These are phyloP conservation scores for Ptychobarbus kaznakovi DNA, from an alignment of 2,797 vertebrate species.

Conservation along the genomic window DNA sequence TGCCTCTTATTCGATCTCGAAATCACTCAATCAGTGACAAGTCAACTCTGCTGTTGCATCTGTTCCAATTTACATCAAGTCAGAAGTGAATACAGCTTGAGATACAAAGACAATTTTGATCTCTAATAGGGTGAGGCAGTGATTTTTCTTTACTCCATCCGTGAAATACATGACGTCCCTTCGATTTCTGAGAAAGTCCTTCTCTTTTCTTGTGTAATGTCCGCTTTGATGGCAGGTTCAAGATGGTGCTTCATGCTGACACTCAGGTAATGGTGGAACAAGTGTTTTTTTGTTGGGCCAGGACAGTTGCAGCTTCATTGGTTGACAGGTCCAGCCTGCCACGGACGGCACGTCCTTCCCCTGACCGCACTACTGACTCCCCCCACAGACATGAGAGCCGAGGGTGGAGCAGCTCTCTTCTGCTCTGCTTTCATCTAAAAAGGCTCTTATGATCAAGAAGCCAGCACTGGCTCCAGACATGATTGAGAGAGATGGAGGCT, in stretches of 20 bases:
- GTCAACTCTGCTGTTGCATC: background rate
- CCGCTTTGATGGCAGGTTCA: background rate
- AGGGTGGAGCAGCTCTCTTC: slow-evolving; percentile 12
- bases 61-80: slow-evolving; percentile 12
- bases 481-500: slow-evolving; percentile 35
- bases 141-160: slow-evolving; percentile 4
- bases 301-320: background rate
- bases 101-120: background rate
- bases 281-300: background rate
- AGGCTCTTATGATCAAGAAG: slow-evolving; percentile 11
- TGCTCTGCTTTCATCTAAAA: slow-evolving; percentile 17
- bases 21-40: slow-evolving; percentile 5
- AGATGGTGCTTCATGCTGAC: slow-evolving; percentile 19
- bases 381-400: background rate
- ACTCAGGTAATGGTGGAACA: slow-evolving; percentile 21
- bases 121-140: background rate
- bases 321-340: background rate
- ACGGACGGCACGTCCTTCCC: background rate
- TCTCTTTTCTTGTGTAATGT: slow-evolving; percentile 7
- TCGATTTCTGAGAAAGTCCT: slow-evolving; percentile 6
- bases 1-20: background rate
- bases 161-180: background rate
- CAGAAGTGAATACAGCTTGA: background rate
- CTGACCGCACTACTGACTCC: background rate
- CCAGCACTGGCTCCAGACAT: slow-evolving; percentile 8